A percentile compares a stretch with the other conserved stretches of the same genome.
These are phyloP conservation scores for Drosophila multiciliata DNA, from an alignment of 2,888 invertebrate species.

Conservation along the genomic window DNA sequence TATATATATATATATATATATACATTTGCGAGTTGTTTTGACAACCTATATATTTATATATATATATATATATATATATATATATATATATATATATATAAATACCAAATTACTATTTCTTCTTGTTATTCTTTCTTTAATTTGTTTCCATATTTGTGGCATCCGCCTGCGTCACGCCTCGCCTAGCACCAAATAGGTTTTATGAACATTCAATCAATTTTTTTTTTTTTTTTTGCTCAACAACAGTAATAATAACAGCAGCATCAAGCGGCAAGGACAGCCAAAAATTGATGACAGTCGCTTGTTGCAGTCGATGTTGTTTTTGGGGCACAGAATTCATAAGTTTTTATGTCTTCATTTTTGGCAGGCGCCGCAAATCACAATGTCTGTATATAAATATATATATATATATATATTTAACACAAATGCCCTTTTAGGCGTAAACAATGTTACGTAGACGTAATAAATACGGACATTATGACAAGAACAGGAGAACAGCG, in stretches of 20 bases:
- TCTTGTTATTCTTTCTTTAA: not conserved
- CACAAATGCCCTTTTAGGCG: constrained; percentile 48
- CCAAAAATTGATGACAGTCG: constrained; percentile 36
- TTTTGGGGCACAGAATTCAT: constrained; percentile 27
- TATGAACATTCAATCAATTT: constrained; percentile 10
- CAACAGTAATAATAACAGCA: not conserved
- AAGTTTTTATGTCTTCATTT: constrained; percentile 72
- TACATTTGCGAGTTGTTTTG: not conserved
- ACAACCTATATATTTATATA: not conserved
- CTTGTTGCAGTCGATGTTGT: constrained; percentile 29
- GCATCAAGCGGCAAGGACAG: not conserved
- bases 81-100: not conserved
- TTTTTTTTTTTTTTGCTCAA: constrained; percentile 1
- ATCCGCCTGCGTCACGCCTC: constrained; percentile 5
- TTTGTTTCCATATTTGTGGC: not conserved
- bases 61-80: not conserved
- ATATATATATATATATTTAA: constrained; percentile 55
- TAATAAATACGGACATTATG: constrained; percentile 70
- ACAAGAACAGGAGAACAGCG: constrained; percentile 26
- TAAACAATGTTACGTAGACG: constrained; percentile 51
- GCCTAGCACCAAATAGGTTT: constrained; percentile 10
- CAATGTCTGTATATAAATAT: constrained; percentile 56
- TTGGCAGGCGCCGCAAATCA: constrained; percentile 55
- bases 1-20: not conserved
- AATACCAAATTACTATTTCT: not conserved